Base-by-base conservation (phyloP, 2,888 invertebrate species). In the Campoplex nolae region DNA sequence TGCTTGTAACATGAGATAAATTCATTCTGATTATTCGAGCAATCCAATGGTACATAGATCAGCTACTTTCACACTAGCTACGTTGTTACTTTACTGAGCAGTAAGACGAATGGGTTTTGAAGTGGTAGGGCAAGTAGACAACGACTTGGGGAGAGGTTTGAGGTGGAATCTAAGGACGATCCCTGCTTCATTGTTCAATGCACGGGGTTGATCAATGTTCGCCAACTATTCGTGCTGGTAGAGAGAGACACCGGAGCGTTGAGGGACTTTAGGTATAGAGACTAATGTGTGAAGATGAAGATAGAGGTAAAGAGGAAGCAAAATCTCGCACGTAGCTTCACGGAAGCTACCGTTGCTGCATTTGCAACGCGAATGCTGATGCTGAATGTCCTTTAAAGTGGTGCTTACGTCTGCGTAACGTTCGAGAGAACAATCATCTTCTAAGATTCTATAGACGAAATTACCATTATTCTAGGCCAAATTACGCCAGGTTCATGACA, bases 171-270 rank as follows among this genome's bases (percentile, higher is more conserved):
- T 90, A 86, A 86, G 90, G 89, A 91, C 85, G 87, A 85, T 76
- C 92, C 93, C 91, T 89, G 90, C 38, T 91, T 90, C 91, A 92
- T 92, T 92, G 93, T 93, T 92, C 91, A 83, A 89, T 88, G 89
- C 88, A 90, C 87, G 90, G 88, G 88, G 90, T 87, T 91, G 93
- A 92, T 92, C 93, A 90, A 93, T 92, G 93, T 91, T 92, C 87
- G 83, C 80, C 85, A 92, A 92, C 92, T 92, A 92, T 93, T 92
- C 89, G 65, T 68, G 74, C 78, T 77, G 48, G 71, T 76, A 85
- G 75, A 76, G 79, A 71, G 70, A 48, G 70, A 79, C 79, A 70
- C 73, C 48, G 51, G 67, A 71, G 78, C 54, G 83, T 83, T 83
- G 78, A 78, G 51, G 68, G 82, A 75, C 58, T 85, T 51, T 58